These are phyloP conservation scores for Phoxinus phoxinus DNA, from an alignment of 2,113 vertebrate genomes.

Conservation along the genomic window DNA sequence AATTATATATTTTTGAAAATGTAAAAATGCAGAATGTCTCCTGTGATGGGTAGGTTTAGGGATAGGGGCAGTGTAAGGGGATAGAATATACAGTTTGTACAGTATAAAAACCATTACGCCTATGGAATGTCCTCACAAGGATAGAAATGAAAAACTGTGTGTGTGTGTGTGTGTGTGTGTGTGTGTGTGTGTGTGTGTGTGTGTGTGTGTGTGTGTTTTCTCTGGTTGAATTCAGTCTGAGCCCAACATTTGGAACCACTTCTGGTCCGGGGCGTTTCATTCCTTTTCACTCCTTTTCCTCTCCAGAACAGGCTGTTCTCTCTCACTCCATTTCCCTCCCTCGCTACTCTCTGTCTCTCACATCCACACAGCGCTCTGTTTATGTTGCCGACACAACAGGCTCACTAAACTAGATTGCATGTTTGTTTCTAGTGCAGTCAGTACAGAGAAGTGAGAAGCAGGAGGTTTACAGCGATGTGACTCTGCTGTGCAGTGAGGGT, in stretches of 20 bases:
- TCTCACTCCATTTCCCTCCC: constrained; percentile 46
- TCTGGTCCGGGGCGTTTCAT: constrained; percentile 58
- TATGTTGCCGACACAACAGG: constrained; percentile 31
- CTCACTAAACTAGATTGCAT: constrained; percentile 31
- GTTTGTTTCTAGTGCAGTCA: constrained; percentile 24
- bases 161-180: no score
- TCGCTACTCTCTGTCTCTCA: constrained; percentile 24
- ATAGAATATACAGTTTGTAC: no score
- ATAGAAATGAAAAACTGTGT: no score
- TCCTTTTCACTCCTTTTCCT: constrained; percentile 56
- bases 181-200: no score
- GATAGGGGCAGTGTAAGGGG: no score
- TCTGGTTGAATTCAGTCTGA: constrained; percentile 46
- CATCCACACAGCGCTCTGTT: constrained; percentile 41
- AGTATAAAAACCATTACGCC: no score
- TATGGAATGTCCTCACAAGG: no score
- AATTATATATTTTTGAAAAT: no score
- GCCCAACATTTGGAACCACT: constrained; percentile 65
- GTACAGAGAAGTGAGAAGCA: constrained; percentile 6
- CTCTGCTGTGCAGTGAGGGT: constrained; percentile 13
- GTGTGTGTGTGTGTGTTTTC: background rate
- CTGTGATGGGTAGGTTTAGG: no score
- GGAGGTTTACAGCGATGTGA: constrained; percentile 16
- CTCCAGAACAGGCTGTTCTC: constrained; percentile 60
- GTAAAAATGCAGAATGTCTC: no score